A percentile compares a stretch with the other conserved stretches of the same genome.
phyloP scores from a whole-genome alignment of 2,797 vertebrate species.

The Heterohyrax brucei region DNA sequence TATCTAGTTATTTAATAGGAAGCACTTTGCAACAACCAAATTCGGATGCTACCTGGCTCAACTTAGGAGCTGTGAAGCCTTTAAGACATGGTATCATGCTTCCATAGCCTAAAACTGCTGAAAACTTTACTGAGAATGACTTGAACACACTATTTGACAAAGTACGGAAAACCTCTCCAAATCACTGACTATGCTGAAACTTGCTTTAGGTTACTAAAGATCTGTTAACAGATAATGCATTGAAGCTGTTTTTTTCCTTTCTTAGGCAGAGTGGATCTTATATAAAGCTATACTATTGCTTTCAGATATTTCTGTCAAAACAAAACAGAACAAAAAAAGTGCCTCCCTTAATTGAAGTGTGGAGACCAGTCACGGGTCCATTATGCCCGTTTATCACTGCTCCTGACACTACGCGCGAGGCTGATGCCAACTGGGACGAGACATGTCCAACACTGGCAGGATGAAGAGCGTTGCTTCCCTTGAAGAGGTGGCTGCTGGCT shows the following conservation, averaged over 20 bases:
- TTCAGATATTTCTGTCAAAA: background rate
- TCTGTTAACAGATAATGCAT: background rate
- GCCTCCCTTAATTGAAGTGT: background rate
- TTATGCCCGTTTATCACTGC: background rate
- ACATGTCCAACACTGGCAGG: background rate
- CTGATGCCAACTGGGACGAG: background rate
- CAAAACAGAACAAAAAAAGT: background rate
- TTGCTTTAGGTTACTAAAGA: constrained; percentile 57
- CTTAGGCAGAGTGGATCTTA: background rate
- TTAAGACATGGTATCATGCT: constrained; percentile 39
- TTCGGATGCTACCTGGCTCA: constrained; percentile 52
- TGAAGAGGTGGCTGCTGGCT: background rate
- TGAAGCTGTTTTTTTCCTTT: constrained; percentile 18
- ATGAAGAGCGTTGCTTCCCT: background rate
- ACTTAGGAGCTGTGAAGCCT: constrained; percentile 24
- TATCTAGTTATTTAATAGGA: constrained; percentile 52
- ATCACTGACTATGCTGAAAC: constrained; percentile 35
- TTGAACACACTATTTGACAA: constrained; percentile 55
- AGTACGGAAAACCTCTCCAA: constrained; percentile 55
- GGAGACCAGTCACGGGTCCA: background rate
- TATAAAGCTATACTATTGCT: constrained; percentile 2
- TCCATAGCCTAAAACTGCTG: background rate
- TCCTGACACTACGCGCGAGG: background rate
- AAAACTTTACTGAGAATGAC: constrained; percentile 46
- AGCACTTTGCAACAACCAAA: constrained; percentile 34